Evolutionary conservation across 2,888 invertebrate genomes (phyloP), one percentile per base, ranked within the genome.

Genomic region (Clusia tigrina): DNA sequence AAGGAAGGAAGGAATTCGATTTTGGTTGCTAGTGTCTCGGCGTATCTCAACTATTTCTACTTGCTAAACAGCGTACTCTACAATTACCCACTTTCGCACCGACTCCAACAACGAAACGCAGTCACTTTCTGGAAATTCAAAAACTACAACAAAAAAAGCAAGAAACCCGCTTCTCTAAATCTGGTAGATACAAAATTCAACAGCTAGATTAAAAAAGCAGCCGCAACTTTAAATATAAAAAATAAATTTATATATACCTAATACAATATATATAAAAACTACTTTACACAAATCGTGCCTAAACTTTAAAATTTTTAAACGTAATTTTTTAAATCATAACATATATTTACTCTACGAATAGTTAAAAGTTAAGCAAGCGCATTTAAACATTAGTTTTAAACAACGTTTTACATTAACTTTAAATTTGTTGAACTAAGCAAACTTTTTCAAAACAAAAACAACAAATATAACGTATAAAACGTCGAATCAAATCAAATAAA

Each of bases 21-120:
- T 9, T 9, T 12, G 32, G 32, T 12, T 32, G 12, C 10, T 42
- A n/a, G 53, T 1, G 22, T 18, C 25, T 53, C 24, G 3, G 23
- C 17, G n/a, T 42, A 5, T 42, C n/a, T 17, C n/a, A 17, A 42
- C n/a, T 37, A 2, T 58, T 51, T 51, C 26, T 37, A 52, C 18
- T 52, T 20, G 20, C 12, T 25, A 24, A 1, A 22, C 58, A 58
- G 22, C 48, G 48, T 42, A 17, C 42, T 3, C 42, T 15, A n/a
- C 6, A 42, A 9, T 42, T 17, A 42, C 9, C 10, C 6, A 42
- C 42, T 42, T 42, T 42, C 42, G 42, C 10, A 24, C 18, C 38
- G 22, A 38, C 54, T 48, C 54, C 63, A 59, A n/a, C n/a, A n/a
- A 32, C 38, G 46, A 60, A 63, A 60, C 63, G 56, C 60, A 63